phyloP scores from a whole-genome alignment of 2,113 vertebrate species.

The Turnix velox region DNA sequence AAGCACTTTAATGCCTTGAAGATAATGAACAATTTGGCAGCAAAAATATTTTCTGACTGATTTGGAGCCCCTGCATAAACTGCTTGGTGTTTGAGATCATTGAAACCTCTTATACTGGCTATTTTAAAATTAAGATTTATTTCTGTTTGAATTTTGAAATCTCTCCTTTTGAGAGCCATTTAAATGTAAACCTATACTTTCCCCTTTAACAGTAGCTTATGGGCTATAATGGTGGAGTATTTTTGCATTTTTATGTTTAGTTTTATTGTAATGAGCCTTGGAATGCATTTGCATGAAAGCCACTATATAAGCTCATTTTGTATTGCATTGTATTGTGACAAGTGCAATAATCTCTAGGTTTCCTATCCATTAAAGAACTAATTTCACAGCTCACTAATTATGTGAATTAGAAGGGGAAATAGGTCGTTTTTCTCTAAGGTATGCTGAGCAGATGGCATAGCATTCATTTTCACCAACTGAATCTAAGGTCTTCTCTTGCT shows the following conservation, averaged over 20 bases:
- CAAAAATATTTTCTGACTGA: conserved; percentile 22
- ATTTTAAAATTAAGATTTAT: conserved; percentile 51
- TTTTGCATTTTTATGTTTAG: conserved; percentile 65
- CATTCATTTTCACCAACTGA: conserved; percentile 32
- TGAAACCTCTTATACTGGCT: neutral
- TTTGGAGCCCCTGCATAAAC: neutral
- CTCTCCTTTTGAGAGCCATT: conserved; percentile 24
- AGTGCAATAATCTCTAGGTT: conserved; percentile 68
- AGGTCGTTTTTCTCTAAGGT: conserved; percentile 64
- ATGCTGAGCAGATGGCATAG: conserved; percentile 64
- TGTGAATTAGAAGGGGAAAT: conserved; percentile 66
- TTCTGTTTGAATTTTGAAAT: conserved; percentile 44
- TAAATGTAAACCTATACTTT: conserved; percentile 20
- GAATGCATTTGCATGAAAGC: conserved; percentile 63
- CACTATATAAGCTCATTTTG: conserved; percentile 57
- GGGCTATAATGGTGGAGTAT: conserved; percentile 21
- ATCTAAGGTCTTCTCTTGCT: neutral
- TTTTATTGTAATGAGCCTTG: conserved; percentile 63
- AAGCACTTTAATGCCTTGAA: conserved; percentile 40
- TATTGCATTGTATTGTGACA: conserved; percentile 53
- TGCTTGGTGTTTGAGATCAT: neutral
- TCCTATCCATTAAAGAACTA: conserved; percentile 74
- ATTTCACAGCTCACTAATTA: conserved; percentile 81
- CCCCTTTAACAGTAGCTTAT: conserved; percentile 39
- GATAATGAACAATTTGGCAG: conserved; percentile 53